Percentiles rank a stretch among this genome's conserved stretches.
Conservation (phyloP, 2,888 invertebrate species). For the Nomada flava region DNA sequence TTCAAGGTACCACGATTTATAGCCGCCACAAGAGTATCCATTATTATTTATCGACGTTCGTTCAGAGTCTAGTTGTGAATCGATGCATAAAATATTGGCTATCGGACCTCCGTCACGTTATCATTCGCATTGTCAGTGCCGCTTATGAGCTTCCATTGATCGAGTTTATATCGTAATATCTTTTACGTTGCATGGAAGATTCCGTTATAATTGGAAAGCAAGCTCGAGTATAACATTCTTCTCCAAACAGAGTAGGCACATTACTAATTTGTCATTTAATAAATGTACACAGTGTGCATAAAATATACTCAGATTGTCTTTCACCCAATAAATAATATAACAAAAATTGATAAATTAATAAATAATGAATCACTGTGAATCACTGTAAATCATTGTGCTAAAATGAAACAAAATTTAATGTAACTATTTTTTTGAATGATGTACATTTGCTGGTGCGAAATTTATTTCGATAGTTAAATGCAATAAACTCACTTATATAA, state of each 20-base stretch:
- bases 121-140: conserved; percentile 41
- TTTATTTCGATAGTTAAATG: too few species aligned
- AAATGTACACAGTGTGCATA: neutral
- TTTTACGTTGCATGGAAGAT: conserved; percentile 10
- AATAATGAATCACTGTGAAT: too few species aligned
- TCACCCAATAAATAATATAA: too few species aligned
- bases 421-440: too few species aligned
- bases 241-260: neutral
- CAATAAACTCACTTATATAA: too few species aligned
- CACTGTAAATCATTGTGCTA: too few species aligned
- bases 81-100: conserved; percentile 51
- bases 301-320: too few species aligned
- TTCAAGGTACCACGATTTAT: conserved; percentile 58
- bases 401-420: too few species aligned
- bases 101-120: conserved; percentile 34
- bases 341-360: too few species aligned
- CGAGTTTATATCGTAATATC: conserved; percentile 2
- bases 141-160: conserved; percentile 44
- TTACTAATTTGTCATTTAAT: neutral
- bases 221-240: neutral
- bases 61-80: conserved; percentile 31
- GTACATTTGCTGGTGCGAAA: too few species aligned
- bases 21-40: conserved; percentile 51
- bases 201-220: neutral
- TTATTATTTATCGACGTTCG: conserved; percentile 59